A percentile compares a stretch with the other conserved stretches of the same genome.
phyloP scores from a whole-genome alignment of 1,140 invertebrate species.

The Heliconius eleuchia region DNA sequence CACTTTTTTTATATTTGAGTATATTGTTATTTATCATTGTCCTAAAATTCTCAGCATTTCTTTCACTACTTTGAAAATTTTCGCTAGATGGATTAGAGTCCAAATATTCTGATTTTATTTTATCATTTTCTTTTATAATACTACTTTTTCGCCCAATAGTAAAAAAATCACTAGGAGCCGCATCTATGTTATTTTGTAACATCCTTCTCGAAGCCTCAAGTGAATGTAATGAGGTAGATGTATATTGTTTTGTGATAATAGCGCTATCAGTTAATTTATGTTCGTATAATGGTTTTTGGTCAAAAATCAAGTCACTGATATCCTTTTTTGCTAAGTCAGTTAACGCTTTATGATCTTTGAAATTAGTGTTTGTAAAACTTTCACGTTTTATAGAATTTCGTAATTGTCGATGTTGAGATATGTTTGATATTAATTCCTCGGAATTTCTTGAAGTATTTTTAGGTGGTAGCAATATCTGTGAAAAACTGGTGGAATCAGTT shows the following conservation, averaged over 20 bases:
- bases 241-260: background rate
- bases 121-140: background rate
- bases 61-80: background rate
- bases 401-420: background rate
- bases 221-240: background rate
- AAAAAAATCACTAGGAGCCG: too few species aligned
- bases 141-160: background rate
- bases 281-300: background rate
- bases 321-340: background rate
- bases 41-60: background rate
- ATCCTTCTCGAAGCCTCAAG: background rate
- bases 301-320: background rate
- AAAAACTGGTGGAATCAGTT: background rate
- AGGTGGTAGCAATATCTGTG: background rate
- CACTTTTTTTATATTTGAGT: background rate
- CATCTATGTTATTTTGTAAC: slow-evolving; percentile 3
- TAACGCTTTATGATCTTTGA: background rate
- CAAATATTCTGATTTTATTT: background rate
- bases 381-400: background rate
- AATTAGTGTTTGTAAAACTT: background rate
- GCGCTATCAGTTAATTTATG: background rate
- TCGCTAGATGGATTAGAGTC: background rate
- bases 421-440: background rate
- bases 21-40: background rate
- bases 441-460: background rate